These are phyloP conservation scores for Lontra canadensis DNA, from an alignment of 2,113 vertebrate genomes.

Conservation along the genomic window DNA sequence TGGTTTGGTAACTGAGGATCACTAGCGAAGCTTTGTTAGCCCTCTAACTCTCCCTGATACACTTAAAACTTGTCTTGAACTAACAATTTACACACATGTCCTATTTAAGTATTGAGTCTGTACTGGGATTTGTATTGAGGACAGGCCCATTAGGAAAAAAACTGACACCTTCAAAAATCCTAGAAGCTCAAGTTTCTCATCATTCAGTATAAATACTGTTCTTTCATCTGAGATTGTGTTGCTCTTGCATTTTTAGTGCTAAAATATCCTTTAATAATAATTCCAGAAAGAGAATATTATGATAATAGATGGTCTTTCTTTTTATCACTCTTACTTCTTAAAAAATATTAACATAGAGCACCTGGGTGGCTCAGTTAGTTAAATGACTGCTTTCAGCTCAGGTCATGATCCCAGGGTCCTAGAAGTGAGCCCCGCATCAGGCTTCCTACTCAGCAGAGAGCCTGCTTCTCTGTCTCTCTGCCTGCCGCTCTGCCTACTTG, in stretches of 20 bases:
- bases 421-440: too few species aligned
- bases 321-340: neutral
- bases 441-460: too few species aligned
- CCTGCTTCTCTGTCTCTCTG: too few species aligned
- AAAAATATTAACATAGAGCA: neutral
- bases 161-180: neutral
- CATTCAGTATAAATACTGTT: neutral
- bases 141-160: neutral
- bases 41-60: neutral
- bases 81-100: neutral
- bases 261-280: slow-evolving; percentile 18
- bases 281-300: neutral
- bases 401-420: too few species aligned
- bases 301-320: neutral
- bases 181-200: neutral
- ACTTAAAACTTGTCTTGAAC: neutral
- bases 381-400: too few species aligned
- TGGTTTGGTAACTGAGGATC: neutral
- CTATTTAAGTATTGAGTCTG: neutral
- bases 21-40: slow-evolving; percentile 1
- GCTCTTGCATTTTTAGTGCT: neutral
- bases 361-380: too few species aligned
- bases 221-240: neutral
- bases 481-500: too few species aligned
- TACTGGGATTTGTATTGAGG: neutral